phyloP scores from a whole-genome alignment of 2,797 vertebrate species.

The Coregonus ussuriensis region DNA sequence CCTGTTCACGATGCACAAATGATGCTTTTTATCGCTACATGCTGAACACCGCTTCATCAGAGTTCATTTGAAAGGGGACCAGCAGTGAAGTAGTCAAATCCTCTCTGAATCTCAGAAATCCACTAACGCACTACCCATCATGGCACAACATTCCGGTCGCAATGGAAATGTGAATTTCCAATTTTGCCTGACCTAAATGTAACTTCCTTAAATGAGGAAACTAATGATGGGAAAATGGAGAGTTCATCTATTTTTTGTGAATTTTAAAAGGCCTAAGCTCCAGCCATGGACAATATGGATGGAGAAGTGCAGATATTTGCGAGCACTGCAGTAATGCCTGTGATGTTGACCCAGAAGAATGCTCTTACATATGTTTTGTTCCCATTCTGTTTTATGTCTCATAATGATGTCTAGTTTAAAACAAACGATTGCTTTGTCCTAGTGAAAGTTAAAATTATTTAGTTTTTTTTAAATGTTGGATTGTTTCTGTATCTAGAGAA shows the following conservation, averaged over 20 bases:
- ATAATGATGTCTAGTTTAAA: conserved; percentile 34
- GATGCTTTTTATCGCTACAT: neutral
- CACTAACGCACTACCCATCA: neutral
- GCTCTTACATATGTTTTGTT: conserved; percentile 12
- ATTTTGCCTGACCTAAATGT: conserved; percentile 5
- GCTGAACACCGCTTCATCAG: neutral
- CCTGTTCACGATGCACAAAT: neutral
- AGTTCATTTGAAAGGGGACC: neutral
- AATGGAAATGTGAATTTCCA: neutral
- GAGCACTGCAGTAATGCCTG: neutral
- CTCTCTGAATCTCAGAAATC: neutral
- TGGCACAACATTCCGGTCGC: neutral
- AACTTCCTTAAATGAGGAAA: conserved; percentile 35
- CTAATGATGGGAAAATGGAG: conserved; percentile 16
- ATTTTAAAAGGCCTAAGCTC: conserved; percentile 10
- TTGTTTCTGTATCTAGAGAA: conserved; percentile 13
- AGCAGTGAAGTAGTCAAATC: neutral
- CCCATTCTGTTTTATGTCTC: conserved; percentile 5
- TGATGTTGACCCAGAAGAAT: neutral
- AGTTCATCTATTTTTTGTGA: neutral
- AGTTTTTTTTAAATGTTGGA: neutral
- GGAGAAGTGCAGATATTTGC: conserved; percentile 20
- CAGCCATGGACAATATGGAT: conserved; percentile 1
- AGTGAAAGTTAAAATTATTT: conserved; percentile 11
- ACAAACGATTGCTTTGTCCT: conserved; percentile 21